Evolutionary conservation across 2,797 vertebrate genomes (phyloP).

Genomic region (Hippopotamyrus pictus): DNA sequence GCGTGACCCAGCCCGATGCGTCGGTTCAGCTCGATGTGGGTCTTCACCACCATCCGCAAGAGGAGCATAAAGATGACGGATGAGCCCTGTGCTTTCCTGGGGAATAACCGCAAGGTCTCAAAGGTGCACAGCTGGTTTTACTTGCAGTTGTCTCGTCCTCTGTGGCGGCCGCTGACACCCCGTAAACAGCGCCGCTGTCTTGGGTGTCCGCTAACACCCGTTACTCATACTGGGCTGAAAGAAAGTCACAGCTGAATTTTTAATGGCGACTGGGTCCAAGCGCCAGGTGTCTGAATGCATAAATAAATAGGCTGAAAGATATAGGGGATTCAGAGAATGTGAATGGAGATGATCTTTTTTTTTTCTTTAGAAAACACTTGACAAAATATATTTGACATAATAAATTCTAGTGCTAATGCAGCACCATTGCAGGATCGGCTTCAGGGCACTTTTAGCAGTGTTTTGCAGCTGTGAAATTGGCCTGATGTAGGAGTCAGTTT

Average conservation of each 20-base stretch:
- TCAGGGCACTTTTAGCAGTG: background rate
- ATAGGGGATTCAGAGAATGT: background rate
- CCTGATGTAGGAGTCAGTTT: background rate
- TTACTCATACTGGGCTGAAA: background rate
- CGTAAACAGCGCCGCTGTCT: background rate
- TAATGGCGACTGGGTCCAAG: background rate
- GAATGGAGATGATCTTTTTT: background rate
- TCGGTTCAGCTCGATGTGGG: conserved; percentile 26
- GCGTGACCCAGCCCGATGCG: conserved; percentile 43
- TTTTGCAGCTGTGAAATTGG: background rate
- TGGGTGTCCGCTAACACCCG: background rate
- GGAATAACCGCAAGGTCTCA: conserved; percentile 36
- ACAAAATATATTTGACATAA: background rate
- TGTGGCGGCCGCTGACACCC: background rate
- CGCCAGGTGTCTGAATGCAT: background rate
- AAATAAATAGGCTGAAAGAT: conserved; percentile 7
- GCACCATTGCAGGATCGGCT: background rate
- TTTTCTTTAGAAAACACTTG: background rate
- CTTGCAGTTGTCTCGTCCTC: background rate
- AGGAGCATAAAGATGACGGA: conserved; percentile 42
- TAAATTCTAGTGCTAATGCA: background rate
- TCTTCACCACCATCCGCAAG: conserved; percentile 12
- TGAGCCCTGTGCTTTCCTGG: conserved; percentile 37
- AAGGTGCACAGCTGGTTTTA: background rate
- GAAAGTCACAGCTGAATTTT: background rate